Percentiles rank a stretch among this genome's conserved stretches.
Evolutionary conservation across 2,113 vertebrate genomes (phyloP).

Genomic region (Maccullochella peelii): DNA sequence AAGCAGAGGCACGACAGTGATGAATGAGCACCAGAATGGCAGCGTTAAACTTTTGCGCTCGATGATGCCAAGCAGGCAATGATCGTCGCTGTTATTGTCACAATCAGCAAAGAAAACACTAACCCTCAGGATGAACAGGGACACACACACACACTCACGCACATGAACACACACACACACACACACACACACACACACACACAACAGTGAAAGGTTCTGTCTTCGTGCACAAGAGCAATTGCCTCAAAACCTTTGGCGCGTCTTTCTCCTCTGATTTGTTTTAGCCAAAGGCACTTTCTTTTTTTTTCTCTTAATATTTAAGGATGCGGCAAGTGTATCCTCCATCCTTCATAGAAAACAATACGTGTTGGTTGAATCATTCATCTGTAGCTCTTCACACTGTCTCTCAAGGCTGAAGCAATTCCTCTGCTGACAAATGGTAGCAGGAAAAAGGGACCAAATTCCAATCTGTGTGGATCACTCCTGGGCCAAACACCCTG

Average conservation of each 20-base stretch:
- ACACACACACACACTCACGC: background rate
- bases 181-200: background rate
- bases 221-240: conserved; percentile 9
- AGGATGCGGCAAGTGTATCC: conserved; percentile 45
- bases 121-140: conserved; percentile 26
- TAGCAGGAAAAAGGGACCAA: conserved; percentile 39
- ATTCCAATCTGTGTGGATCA: conserved; percentile 54
- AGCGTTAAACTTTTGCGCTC: conserved; percentile 52
- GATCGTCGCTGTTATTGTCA: conserved; percentile 68
- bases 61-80: conserved; percentile 63
- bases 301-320: conserved; percentile 53
- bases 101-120: conserved; percentile 63
- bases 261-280: conserved; percentile 59
- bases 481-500: conserved; percentile 38
- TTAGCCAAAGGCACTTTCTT: conserved; percentile 35
- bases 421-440: conserved; percentile 68
- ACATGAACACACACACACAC: too few species aligned
- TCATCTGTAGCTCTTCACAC: conserved; percentile 69
- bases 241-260: conserved; percentile 26
- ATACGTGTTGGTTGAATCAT: conserved; percentile 64
- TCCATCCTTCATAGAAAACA: conserved; percentile 67
- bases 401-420: conserved; percentile 73
- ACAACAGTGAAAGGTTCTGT: background rate
- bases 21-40: conserved; percentile 70
- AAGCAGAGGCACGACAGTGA: conserved; percentile 67